Percentiles rank a stretch among this genome's conserved stretches.
Evolutionary conservation across 1,140 invertebrate genomes (phyloP).

Genomic region (Lineus longissimus): DNA sequence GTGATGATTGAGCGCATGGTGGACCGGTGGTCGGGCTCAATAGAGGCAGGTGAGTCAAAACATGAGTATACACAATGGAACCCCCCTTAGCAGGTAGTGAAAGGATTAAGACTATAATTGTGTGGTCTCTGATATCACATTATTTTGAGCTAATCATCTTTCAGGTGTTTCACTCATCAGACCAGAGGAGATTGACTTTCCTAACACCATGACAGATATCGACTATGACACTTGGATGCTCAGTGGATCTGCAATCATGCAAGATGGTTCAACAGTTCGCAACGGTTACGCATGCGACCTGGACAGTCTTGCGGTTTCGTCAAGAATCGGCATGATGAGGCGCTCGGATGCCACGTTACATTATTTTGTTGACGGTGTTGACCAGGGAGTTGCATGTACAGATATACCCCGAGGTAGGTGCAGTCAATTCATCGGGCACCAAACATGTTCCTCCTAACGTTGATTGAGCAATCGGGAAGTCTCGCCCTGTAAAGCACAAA

Average conservation of each 20-base stretch:
- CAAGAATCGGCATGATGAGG: constrained; percentile 80
- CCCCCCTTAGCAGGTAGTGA: no score
- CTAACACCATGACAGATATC: constrained; percentile 86
- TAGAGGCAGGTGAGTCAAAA: constrained; percentile 75
- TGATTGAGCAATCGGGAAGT: no score
- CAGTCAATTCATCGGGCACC: neutral
- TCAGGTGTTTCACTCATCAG: constrained; percentile 76
- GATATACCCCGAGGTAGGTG: constrained; percentile 67
- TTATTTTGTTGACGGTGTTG: constrained; percentile 85
- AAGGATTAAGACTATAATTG: no score
- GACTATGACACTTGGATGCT: constrained; percentile 89
- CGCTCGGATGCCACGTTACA: constrained; percentile 79
- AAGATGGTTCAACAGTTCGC: constrained; percentile 76
- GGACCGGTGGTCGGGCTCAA: constrained; percentile 84
- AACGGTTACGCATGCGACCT: constrained; percentile 81
- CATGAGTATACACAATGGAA: no score
- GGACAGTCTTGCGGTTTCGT: constrained; percentile 71
- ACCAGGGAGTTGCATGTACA: constrained; percentile 81
- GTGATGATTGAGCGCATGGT: constrained; percentile 88
- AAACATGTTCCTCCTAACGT: no score
- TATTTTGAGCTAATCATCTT: no score
- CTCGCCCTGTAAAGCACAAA: no score
- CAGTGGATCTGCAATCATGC: constrained; percentile 59
- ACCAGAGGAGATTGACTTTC: constrained; percentile 81
- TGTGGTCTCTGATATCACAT: no score